phyloP scores from a whole-genome alignment of 1,140 invertebrate genomes.

The Drosophila truncata region DNA sequence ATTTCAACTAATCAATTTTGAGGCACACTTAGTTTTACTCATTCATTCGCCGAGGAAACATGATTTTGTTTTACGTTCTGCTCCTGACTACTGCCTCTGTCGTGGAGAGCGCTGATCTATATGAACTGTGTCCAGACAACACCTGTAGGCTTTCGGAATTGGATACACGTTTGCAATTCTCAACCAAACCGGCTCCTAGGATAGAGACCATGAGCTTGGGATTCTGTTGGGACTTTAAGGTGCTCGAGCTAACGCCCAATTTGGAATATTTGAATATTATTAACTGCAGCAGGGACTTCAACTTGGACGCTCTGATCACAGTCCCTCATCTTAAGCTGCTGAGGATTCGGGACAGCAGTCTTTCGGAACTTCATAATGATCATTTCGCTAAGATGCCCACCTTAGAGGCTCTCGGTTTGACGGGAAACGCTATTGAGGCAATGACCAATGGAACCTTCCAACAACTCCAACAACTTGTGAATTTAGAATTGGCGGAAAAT shows the following conservation, averaged over 20 bases:
- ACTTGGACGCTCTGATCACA: neutral
- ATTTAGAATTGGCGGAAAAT: neutral
- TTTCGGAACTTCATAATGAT: neutral
- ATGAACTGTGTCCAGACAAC: neutral
- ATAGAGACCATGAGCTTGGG: neutral
- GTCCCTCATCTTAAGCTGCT: neutral
- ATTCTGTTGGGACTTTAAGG: neutral
- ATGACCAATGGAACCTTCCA: neutral
- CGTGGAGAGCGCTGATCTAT: neutral
- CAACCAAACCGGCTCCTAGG: neutral
- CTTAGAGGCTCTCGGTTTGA: neutral
- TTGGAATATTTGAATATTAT: neutral
- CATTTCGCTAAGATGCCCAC: neutral
- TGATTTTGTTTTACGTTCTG: neutral
- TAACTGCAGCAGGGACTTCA: neutral
- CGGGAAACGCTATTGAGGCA: neutral
- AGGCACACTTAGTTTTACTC: neutral
- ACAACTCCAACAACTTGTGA: neutral
- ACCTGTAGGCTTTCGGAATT: neutral
- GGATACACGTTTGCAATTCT: neutral
- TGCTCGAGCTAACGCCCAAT: neutral
- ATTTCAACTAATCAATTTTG: neutral
- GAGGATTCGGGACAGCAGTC: neutral
- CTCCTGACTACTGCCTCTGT: neutral
- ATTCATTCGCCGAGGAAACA: neutral